Base-by-base conservation (phyloP, 2,797 vertebrate species). In the Microcaecilia unicolor region DNA sequence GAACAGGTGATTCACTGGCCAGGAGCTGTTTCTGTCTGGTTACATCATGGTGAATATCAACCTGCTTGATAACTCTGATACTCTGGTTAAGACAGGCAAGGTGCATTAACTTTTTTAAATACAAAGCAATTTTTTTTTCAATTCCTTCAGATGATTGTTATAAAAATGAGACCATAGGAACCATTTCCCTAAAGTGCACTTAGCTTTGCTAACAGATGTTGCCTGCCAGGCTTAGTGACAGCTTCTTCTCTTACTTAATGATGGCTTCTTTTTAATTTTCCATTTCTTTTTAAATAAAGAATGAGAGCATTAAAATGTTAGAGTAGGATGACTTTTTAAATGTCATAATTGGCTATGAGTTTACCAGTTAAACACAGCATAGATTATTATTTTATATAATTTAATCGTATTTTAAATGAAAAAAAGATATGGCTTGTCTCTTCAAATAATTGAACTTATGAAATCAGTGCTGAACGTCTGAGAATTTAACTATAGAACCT, bases 241-340 rank as follows among this genome's bases (percentile, higher is more conserved):
- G 28, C 34, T 62, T 62, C 38, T 50, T 34, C 40, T 44, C 25
- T 49, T 48, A 32, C 48, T 63, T 53, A 55, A 57, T 64, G 57
- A 61, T 26, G 8, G 45, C 59, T 70, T 67, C 22, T 58, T 52
- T 58, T 64, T 47, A 61, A 51, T 61, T 66, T 55, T 44, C 17
- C 48, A 44, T 55, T 68, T 67, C 51, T 66, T 64, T n/a, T n/a
- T n/a, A n/a, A n/a, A n/a, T n/a, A n/a, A n/a, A 55, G 67, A 74
- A 55, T n/a, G n/a, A n/a, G n/a, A n/a, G n/a, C n/a, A n/a, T n/a
- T n/a, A 44, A 56, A 64, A 70, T 47, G 30, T 34, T 58, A 32
- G 33, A 61, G 21, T 61, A 20, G 9, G 44, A 48, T 25, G 39
- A 62, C 6, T 38, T 18, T 19, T 48, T 28, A 18, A 13, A 12